Evolutionary conservation across 2,797 vertebrate species (phyloP), one percentile per base, ranked within the genome.

Genomic region (Trachurus trachurus): DNA sequence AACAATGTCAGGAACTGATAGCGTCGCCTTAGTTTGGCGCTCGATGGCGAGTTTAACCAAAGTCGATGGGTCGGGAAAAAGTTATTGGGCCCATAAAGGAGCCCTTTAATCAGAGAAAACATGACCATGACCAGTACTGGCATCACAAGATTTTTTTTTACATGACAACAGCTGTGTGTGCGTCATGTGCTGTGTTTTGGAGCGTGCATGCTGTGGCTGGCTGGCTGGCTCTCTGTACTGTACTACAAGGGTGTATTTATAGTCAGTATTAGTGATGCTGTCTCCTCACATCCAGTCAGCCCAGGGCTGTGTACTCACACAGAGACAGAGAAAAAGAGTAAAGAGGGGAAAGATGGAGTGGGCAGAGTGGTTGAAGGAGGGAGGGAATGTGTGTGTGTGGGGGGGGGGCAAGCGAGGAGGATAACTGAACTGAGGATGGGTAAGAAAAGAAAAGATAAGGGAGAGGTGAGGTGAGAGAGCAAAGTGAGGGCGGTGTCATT

Each of bases 271-370:
- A 92, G 93, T 83, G 76, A 90, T 84, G 92, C 88, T 94, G 92
- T 94, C 92, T 92, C 87, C 88, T 92, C 91, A 88, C 85, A 93
- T 94, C 81, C 85, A 93, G 81, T 93, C 93, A 93, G 92, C 91
- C 86, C 64, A 17, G 6, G 87, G 93, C 90, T 83, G 80, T 87
- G 88, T 89, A 81, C 84, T 83, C 85, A 78, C 75, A 86, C 75
- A 82, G 66, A 88, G 77, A 82, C 64, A 71, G 61, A 86, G 78
- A 57, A 82, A 78, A 86, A 75, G 85, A 87, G 76, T 72, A 85
- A 87, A 85, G 76, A 81, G 82, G 71, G 66, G 76, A 79, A 69
- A 71, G 71, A 76, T 29, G 66, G 77, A 59, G 60, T 8, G 0
- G 70, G 37, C 34, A 1, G 22, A 31, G 50, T 10, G 17, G 34